phyloP scores from a whole-genome alignment of 2,113 vertebrate genomes.

The Peucedramus taeniatus region DNA sequence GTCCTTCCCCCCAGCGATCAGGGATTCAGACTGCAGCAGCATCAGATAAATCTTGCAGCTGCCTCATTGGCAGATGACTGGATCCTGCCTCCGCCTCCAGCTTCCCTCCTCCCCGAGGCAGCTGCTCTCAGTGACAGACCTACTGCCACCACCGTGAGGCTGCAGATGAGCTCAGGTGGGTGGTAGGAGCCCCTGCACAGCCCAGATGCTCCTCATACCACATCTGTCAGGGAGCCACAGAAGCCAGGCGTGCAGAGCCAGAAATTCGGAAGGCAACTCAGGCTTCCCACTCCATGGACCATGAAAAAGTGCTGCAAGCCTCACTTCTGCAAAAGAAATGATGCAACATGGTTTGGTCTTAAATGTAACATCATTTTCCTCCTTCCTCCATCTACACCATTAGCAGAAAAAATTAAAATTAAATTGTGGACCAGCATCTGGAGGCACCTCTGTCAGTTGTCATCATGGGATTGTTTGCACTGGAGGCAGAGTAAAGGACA shows the following conservation, averaged over 20 bases:
- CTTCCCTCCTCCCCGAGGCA: not conserved
- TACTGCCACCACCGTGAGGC: not conserved
- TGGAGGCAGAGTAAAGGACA: not conserved
- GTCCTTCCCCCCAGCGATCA: not conserved
- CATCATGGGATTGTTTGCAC: not conserved
- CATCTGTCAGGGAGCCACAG: not conserved
- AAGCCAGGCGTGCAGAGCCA: not conserved
- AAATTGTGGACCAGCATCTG: not conserved
- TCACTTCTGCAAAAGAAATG: fast-evolving
- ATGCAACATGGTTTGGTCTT: not conserved
- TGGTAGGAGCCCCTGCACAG: not conserved
- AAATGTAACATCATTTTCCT: not conserved
- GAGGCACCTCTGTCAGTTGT: not conserved
- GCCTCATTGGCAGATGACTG: not conserved
- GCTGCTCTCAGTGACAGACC: not conserved
- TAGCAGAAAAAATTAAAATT: not conserved
- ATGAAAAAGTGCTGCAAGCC: not conserved
- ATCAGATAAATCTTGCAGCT: not conserved
- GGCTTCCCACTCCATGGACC: fast-evolving
- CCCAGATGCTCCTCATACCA: not conserved
- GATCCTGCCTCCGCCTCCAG: not conserved
- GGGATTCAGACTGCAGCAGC: not conserved
- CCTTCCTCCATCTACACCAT: not conserved
- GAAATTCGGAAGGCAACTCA: not conserved
- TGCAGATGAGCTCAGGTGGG: not conserved